Evolutionary conservation across 2,888 invertebrate species (phyloP).

Genomic region (Rotaria macrura): DNA sequence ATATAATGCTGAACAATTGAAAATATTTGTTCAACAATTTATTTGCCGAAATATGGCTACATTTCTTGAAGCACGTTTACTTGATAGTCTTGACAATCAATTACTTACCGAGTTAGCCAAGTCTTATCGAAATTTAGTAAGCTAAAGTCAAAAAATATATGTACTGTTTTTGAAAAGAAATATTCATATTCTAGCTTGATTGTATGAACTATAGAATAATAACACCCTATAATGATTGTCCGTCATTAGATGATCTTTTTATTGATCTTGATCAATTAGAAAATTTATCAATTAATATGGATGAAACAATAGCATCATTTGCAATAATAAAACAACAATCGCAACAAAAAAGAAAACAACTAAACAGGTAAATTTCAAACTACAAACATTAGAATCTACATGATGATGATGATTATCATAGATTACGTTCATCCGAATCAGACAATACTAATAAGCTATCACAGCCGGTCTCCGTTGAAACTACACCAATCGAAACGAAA

Average conservation of each 20-base stretch:
- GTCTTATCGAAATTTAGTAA: constrained; percentile 26
- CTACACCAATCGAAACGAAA: not conserved
- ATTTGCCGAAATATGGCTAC: constrained; percentile 65
- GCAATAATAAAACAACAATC: not conserved
- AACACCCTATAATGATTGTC: constrained; percentile 42
- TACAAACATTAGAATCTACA: too few species aligned
- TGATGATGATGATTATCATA: too few species aligned
- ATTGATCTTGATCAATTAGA: constrained; percentile 38
- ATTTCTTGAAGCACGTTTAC: constrained; percentile 59
- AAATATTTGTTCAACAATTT: constrained; percentile 65
- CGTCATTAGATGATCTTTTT: constrained; percentile 31
- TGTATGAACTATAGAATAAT: constrained; percentile 42
- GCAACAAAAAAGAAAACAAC: constrained; percentile 16
- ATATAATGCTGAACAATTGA: constrained; percentile 66
- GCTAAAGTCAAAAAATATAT: too few species aligned
- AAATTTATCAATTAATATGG: not conserved
- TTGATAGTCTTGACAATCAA: constrained; percentile 26
- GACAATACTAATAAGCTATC: not conserved
- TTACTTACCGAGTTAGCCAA: constrained; percentile 11
- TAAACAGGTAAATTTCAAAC: not conserved
- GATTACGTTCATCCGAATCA: not conserved
- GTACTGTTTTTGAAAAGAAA: too few species aligned
- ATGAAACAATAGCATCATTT: not conserved
- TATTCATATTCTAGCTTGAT: constrained; percentile 38
- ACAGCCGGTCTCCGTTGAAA: not conserved